phyloP scores from a whole-genome alignment of 2,888 invertebrate genomes.

The Heliconius ethilla region DNA sequence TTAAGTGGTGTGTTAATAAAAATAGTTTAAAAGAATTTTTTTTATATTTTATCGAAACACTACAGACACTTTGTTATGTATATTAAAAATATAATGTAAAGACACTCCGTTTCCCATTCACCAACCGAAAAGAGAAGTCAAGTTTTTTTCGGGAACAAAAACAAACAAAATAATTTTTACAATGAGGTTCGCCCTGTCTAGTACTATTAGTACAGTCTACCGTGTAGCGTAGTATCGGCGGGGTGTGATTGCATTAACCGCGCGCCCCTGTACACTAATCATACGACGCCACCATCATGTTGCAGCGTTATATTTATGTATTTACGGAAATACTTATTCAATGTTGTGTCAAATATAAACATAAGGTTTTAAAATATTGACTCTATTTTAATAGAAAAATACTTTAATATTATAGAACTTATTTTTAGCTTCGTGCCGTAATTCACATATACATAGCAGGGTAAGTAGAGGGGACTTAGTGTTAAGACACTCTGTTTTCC shows the following conservation, averaged over 20 bases:
- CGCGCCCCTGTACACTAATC: slow-evolving; percentile 47
- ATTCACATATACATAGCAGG: too few relatives aligned
- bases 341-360: background rate
- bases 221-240: slow-evolving; percentile 37
- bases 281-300: slow-evolving; percentile 40
- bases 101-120: too few relatives aligned
- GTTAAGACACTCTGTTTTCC: too few relatives aligned
- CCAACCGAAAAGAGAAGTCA: too few relatives aligned
- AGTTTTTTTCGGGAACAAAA: background rate
- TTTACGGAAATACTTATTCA: background rate
- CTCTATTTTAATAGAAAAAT: background rate
- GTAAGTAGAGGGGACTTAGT: too few relatives aligned
- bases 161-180: background rate
- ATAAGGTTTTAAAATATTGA: background rate
- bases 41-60: background rate
- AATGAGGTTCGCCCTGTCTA: background rate
- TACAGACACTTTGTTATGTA: background rate
- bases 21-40: too few relatives aligned
- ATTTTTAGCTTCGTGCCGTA: too few relatives aligned
- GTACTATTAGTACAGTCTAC: background rate
- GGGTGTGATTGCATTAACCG: slow-evolving; percentile 51
- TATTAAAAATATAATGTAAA: too few relatives aligned
- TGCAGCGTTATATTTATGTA: background rate
- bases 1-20: background rate
- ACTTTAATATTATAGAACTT: too few relatives aligned